phyloP scores from a whole-genome alignment of 2,888 invertebrate species.

The Melanotus villosus region DNA sequence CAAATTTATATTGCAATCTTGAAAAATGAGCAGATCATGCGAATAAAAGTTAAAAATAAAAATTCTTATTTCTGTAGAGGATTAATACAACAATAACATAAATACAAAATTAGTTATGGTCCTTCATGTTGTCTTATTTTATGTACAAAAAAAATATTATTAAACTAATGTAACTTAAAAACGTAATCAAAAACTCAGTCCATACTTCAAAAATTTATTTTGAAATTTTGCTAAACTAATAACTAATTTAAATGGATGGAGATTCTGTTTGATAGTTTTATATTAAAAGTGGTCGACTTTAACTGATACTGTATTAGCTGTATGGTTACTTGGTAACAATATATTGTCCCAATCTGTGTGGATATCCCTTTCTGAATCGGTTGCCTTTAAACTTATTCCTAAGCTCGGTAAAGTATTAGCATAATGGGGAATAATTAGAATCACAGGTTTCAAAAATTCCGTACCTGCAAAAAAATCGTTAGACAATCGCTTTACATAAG shows the following conservation, averaged over 20 bases:
- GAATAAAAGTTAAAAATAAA: neutral
- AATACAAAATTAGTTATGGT: neutral
- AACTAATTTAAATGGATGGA: neutral
- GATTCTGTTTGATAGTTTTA: conserved; percentile 15
- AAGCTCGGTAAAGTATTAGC: conserved; percentile 84
- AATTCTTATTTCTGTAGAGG: neutral
- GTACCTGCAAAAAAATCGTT: conserved; percentile 73
- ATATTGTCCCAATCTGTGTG: conserved; percentile 91
- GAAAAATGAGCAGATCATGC: conserved; percentile 13
- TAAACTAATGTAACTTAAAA: neutral
- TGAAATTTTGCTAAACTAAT: neutral
- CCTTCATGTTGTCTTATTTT: neutral
- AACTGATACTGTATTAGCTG: conserved; percentile 90
- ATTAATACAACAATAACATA: neutral
- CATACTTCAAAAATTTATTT: neutral
- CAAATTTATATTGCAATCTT: conserved; percentile 26
- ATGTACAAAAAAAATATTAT: conserved; percentile 2
- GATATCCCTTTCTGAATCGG: conserved; percentile 86
- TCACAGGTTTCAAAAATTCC: conserved; percentile 90
- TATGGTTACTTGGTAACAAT: conserved; percentile 85
- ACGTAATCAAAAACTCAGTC: conserved; percentile 17
- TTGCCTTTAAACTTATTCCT: conserved; percentile 84
- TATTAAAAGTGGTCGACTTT: conserved; percentile 90
- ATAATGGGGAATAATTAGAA: conserved; percentile 91
- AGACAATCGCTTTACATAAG: too few species aligned